Evolutionary conservation across 2,888 invertebrate species (phyloP).

Genomic region (Rhagonycha fulva): DNA sequence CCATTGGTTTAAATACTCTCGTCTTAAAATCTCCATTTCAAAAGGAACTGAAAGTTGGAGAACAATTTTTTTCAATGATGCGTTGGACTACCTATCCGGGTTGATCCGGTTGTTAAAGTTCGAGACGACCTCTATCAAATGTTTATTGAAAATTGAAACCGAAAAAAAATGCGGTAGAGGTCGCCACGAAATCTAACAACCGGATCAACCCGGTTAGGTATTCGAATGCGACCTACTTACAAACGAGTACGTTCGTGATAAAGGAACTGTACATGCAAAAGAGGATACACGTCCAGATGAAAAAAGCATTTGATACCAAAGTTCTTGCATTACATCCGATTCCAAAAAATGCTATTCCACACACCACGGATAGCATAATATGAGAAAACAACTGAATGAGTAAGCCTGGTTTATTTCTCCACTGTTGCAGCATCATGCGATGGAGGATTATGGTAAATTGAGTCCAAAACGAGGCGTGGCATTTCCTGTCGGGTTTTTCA

Average conservation of each 20-base stretch:
- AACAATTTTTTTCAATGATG: neutral
- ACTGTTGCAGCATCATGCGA: conserved; percentile 61
- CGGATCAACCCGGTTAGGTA: no score
- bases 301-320: conserved; percentile 64
- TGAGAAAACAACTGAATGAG: conserved; percentile 65
- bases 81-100: no score
- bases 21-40: conserved; percentile 62
- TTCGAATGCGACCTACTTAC: conserved; percentile 55
- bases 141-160: no score
- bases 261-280: conserved; percentile 68
- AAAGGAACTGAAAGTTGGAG: conserved; percentile 59
- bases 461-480: conserved; percentile 53
- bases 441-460: conserved; percentile 60
- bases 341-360: conserved; percentile 63
- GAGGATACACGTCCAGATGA: conserved; percentile 62
- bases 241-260: conserved; percentile 65
- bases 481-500: neutral
- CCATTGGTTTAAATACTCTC: conserved; percentile 71
- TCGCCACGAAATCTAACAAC: neutral
- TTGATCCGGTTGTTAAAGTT: no score
- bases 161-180: no score
- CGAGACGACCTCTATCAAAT: no score
- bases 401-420: conserved; percentile 57
- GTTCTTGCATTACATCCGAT: conserved; percentile 62
- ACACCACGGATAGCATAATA: conserved; percentile 57